These are phyloP conservation scores for Temnothorax curvispinosus DNA, from an alignment of 1,140 invertebrate genomes.

Conservation along the genomic window DNA sequence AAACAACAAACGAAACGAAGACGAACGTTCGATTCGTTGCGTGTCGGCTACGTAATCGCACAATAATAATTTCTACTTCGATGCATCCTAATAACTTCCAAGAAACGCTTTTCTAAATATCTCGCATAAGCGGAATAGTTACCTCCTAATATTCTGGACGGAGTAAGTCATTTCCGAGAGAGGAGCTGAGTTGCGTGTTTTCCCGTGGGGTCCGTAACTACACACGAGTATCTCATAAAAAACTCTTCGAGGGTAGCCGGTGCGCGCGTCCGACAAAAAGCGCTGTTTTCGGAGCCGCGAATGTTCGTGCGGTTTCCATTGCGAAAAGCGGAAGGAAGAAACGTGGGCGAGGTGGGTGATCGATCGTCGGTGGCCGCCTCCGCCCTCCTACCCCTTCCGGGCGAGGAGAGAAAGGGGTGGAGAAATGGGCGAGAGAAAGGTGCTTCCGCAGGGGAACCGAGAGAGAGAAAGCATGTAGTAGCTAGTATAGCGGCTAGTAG, in stretches of 20 bases:
- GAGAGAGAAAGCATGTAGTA: slow-evolving; percentile 15
- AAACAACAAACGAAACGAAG: neutral
- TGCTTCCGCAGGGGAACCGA: neutral
- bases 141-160: no score
- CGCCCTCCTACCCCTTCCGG: slow-evolving; percentile 8
- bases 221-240: neutral
- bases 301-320: slow-evolving; percentile 58
- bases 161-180: neutral
- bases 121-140: neutral
- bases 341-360: slow-evolving; percentile 73
- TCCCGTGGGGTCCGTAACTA: neutral
- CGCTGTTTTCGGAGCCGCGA: slow-evolving; percentile 19
- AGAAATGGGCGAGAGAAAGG: neutral
- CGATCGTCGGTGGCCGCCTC: slow-evolving; percentile 72
- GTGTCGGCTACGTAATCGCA: neutral
- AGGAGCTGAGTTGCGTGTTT: neutral
- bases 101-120: neutral
- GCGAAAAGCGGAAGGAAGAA: slow-evolving; percentile 69
- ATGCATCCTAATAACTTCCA: neutral
- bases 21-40: neutral
- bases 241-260: neutral
- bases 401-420: neutral
- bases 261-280: slow-evolving; percentile 2
- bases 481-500: neutral
- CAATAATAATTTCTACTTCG: neutral